These are phyloP conservation scores for Scolopax rusticola DNA, from an alignment of 2,797 vertebrate species.

Conservation along the genomic window DNA sequence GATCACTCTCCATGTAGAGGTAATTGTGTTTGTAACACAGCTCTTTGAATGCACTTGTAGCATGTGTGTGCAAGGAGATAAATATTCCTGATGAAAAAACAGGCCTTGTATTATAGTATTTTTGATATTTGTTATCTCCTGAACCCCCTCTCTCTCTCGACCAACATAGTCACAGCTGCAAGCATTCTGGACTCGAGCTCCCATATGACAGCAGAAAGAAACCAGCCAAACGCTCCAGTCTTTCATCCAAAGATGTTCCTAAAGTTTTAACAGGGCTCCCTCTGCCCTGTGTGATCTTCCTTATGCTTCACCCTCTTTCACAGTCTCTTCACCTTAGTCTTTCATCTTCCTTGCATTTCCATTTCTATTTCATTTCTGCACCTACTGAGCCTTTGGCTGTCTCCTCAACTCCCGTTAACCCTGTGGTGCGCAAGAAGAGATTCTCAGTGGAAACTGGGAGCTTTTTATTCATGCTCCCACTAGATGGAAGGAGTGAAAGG, in stretches of 20 bases:
- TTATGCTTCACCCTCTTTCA: background rate
- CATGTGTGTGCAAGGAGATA: accelerated
- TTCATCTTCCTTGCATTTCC: background rate
- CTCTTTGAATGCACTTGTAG: accelerated
- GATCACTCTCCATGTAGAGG: too few relatives aligned
- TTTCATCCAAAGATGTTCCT: background rate
- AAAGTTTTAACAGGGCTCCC: background rate
- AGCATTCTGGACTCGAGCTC: background rate
- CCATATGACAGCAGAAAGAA: background rate
- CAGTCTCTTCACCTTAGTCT: background rate
- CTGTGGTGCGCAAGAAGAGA: background rate
- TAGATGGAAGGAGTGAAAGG: background rate
- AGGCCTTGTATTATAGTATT: background rate
- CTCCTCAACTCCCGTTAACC: background rate
- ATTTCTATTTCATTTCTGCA: constrained; percentile 8
- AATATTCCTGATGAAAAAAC: background rate
- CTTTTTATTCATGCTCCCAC: background rate
- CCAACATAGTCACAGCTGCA: background rate
- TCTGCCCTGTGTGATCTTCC: background rate
- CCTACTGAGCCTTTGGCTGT: background rate
- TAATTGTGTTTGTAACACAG: too few relatives aligned
- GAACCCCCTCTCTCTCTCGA: background rate
- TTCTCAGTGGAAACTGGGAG: background rate
- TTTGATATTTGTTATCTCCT: background rate
- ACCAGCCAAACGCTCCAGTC: background rate